These are phyloP conservation scores for Drosophila rellima DNA, from an alignment of 2,888 invertebrate genomes.

Conservation along the genomic window DNA sequence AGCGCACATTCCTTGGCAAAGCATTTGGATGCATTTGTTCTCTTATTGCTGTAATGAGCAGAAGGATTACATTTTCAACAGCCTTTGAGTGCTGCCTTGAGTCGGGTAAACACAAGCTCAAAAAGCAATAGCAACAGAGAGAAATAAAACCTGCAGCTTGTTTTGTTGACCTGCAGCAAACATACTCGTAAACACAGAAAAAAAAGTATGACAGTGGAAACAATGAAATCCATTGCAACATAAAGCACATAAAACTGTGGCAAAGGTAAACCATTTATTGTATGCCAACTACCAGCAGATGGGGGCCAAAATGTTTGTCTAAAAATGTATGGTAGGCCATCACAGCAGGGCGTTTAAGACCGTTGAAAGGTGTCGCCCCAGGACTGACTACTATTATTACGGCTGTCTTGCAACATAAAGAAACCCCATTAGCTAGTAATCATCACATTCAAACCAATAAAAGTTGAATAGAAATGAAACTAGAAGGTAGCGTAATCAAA, in stretches of 20 bases:
- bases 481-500: background rate
- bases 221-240: conserved; percentile 40
- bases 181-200: conserved; percentile 19
- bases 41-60: conserved; percentile 53
- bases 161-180: conserved; percentile 52
- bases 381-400: conserved; percentile 17
- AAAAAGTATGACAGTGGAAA: conserved; percentile 3
- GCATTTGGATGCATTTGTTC: conserved; percentile 39
- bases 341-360: conserved; percentile 12
- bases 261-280: conserved; percentile 6
- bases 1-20: conserved; percentile 59
- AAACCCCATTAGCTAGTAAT: background rate
- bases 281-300: conserved; percentile 10
- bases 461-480: background rate
- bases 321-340: background rate
- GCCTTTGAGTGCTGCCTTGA: conserved; percentile 46
- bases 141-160: conserved; percentile 38
- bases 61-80: conserved; percentile 54
- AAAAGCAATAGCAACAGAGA: conserved; percentile 20
- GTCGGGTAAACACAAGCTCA: conserved; percentile 29
- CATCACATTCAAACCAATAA: background rate
- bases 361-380: conserved; percentile 35
- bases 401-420: background rate
- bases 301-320: conserved; percentile 21
- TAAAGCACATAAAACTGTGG: conserved; percentile 26